Base-by-base conservation (phyloP, 2,888 invertebrate genomes). In the Chaetogeoica ovagalla region DNA sequence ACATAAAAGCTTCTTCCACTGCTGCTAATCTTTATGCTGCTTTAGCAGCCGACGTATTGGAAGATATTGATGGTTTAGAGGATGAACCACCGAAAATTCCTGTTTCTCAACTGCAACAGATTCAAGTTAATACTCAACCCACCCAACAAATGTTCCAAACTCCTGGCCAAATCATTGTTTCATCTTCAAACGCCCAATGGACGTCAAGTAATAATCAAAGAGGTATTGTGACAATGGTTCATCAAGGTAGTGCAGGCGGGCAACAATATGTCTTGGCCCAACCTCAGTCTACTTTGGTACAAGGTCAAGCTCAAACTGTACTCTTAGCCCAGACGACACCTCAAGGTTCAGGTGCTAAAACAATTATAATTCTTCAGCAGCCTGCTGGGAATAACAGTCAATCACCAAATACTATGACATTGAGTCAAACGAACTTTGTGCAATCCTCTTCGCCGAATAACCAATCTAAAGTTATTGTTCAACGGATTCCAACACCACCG, bases 21-120 rank as follows among this genome's bases (percentile, higher is more conserved):
- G 94, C 94, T 0, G 94, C 94, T 0, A 94, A 94, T 86, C 87
- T 94, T 39, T 94, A 94, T 85, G 94, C 94, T 0, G 94, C 94
- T 48, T 88, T 94, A 71, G 94, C 94, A 0, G 94, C 94, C 0
- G 94, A 94, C 57, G 93, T 93, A 70, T 88, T 94, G 23, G 94
- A 94, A 85, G 94, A 94, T 84, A 94, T 94, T 85, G 84, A 83
- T 4, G 83, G 84, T 52, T 82, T 84, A 63, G 83, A 84, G 48
- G 72, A 83, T 1, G 84, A 85, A 73, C 83, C 84, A 68, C 82
- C 83, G 30, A 83, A 84, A 52, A 73, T 83, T 70, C 72, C 83
- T 68, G 68, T 83, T 39, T 55, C 83, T 23, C 73, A 59, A 11
- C 73, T 82, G 17, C 73, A 82, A 37, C 79, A 77, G 57, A 65